These are phyloP conservation scores for Boloria euphrosyne DNA, from an alignment of 2,888 invertebrate species.

Conservation along the genomic window DNA sequence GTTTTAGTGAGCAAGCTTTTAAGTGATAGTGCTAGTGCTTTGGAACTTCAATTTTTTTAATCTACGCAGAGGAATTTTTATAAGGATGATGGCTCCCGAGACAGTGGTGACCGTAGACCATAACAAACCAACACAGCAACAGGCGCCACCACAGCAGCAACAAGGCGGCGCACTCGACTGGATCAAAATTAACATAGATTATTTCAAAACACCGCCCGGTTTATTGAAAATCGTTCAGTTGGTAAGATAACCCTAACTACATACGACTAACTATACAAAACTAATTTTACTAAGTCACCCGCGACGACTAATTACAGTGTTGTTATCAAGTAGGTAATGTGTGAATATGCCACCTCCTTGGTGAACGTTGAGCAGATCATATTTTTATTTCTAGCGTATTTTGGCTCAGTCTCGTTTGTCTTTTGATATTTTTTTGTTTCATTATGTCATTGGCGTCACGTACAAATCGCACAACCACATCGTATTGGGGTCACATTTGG, in stretches of 20 bases:
- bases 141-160: constrained; percentile 75
- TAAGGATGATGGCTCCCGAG: constrained; percentile 89
- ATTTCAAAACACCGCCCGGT: constrained; percentile 91
- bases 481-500: neutral
- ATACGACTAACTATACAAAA: neutral
- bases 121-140: constrained; percentile 77
- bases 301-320: constrained; percentile 25
- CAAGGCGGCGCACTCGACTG: constrained; percentile 83
- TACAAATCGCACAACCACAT: neutral
- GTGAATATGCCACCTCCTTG: constrained; percentile 16
- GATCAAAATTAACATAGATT: constrained; percentile 89
- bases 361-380: constrained; percentile 1
- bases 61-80: constrained; percentile 27
- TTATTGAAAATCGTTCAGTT: constrained; percentile 90
- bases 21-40: constrained; percentile 70
- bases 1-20: constrained; percentile 64
- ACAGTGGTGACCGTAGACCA: constrained; percentile 91
- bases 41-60: constrained; percentile 43
- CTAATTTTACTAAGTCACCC: constrained; percentile 28
- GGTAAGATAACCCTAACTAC: constrained; percentile 80
- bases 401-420: constrained; percentile 11
- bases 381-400: constrained; percentile 15
- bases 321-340: constrained; percentile 18
- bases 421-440: constrained; percentile 8
- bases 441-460: constrained; percentile 7